Conservation (phyloP, 2,888 invertebrate species). For the Yponomeuta plumbellus region DNA sequence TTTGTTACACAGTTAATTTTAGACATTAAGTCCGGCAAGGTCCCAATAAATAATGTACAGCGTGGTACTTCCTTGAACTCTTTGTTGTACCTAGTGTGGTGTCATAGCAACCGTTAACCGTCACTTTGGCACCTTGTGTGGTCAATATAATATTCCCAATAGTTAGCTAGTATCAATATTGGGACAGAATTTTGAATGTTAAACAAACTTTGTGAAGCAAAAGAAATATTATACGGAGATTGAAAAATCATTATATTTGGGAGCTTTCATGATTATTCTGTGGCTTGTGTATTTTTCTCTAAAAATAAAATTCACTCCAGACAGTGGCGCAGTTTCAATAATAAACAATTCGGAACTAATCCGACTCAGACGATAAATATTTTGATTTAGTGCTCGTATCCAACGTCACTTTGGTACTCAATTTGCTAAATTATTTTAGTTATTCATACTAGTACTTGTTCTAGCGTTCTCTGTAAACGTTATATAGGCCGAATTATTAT, state of each 20-base stretch:
- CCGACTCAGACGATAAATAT: slow-evolving; percentile 13
- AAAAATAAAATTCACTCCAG: not conserved
- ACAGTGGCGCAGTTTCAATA: not conserved
- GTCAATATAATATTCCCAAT: not conserved
- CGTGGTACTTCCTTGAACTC: not conserved
- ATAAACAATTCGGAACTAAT: slow-evolving; percentile 1
- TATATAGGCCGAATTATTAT: not conserved
- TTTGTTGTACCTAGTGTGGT: not conserved
- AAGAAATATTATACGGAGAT: no score
- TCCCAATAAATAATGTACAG: not conserved
- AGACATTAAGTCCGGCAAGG: not conserved
- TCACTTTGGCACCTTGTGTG: not conserved
- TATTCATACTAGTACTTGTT: slow-evolving; percentile 28
- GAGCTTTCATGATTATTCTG: not conserved
- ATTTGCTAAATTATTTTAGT: slow-evolving; percentile 26
- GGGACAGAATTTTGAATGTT: no score
- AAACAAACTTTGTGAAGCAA: no score
- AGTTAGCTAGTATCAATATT: no score
- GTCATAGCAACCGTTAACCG: not conserved
- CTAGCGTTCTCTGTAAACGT: slow-evolving; percentile 30
- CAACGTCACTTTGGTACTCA: slow-evolving; percentile 29
- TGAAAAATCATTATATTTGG: not conserved
- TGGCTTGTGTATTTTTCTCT: not conserved
- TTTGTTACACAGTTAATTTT: not conserved
- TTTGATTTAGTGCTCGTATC: slow-evolving; percentile 37